Base-by-base conservation (phyloP, 1,140 invertebrate genomes). In the Linepithema humile region DNA sequence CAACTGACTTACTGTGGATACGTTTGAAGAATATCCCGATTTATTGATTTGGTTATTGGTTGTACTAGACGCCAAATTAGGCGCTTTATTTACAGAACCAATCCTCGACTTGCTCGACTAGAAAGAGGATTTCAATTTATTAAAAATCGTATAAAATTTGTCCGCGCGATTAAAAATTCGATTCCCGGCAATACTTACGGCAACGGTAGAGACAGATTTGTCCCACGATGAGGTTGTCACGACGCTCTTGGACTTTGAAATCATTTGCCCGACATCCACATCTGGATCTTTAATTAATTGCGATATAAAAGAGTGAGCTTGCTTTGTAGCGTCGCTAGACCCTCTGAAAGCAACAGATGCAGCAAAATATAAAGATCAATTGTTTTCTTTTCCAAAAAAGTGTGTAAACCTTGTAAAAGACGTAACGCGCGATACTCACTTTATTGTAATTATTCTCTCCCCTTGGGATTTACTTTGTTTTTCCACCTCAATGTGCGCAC, bases 401-500 rank as follows among this genome's bases (percentile, higher is more conserved):
- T 20, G 17, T 50, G 9, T 55, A 35, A 65, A n/a, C 53, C 74
- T 10, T 38, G 60, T 57, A 67, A 69, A 50, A 50, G 35, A 69
- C 15, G 4, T 15, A 55, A 12, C 20, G 12, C 29, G n/a, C 0
- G 32, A 26, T 69, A 95, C 95, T 95, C 92, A 98, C 97, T 98
- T 99, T 89, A 99, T 99, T 15, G 98, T 99, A 82, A 99, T 98
- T 88, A 97, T 97, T 90, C 98, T 95, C 94, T 99, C 99, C 38
- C 97, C 98, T 94, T 98, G 97, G 12, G 97, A 97, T 95, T 99
- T 99, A 91, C 97, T 97, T 94, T 99, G 98, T 92, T 99, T 99
- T 93, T 99, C 99, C 1, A 99, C 98, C 94, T 99, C 99, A 91
- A 99, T 99, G 92, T 99, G 98, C 4, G 99, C 99, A 67, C 98